Evolutionary conservation across 1,140 invertebrate species (phyloP).

Genomic region (Aphaenogaster ashmeadi): DNA sequence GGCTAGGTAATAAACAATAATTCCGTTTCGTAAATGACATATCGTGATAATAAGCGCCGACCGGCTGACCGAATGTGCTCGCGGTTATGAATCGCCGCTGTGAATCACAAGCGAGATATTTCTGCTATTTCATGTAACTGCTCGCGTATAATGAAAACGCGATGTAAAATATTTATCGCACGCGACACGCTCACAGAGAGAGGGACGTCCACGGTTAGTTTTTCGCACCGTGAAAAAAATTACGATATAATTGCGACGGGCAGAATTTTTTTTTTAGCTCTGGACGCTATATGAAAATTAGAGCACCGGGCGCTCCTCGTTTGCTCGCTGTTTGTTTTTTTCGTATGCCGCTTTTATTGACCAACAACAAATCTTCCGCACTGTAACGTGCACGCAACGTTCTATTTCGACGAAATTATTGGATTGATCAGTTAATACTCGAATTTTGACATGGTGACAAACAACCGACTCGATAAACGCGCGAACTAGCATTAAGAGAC

Average conservation of each 20-base stretch:
- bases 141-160: slow-evolving; percentile 22
- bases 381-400: slow-evolving; percentile 14
- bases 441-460: slow-evolving; percentile 62
- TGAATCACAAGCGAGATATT: slow-evolving; percentile 50
- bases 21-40: slow-evolving; percentile 56
- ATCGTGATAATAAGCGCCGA: slow-evolving; percentile 56
- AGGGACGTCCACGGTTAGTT: not conserved
- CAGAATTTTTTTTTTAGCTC: slow-evolving; percentile 2
- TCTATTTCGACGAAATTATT: slow-evolving; percentile 61
- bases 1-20: slow-evolving; percentile 57
- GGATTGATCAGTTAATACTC: slow-evolving; percentile 66
- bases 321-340: not conserved
- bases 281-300: slow-evolving; percentile 6
- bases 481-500: slow-evolving; percentile 44
- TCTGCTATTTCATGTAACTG: slow-evolving; percentile 35
- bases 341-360: slow-evolving; percentile 18
- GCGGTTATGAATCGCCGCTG: slow-evolving; percentile 32
- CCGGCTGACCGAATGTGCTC: slow-evolving; percentile 24
- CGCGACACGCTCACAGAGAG: not conserved
- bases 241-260: slow-evolving; percentile 37
- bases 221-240: slow-evolving; percentile 37
- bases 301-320: not conserved
- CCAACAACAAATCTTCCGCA: slow-evolving; percentile 37
- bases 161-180: slow-evolving; percentile 42
- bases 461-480: slow-evolving; percentile 65